These are phyloP conservation scores for Chrysolophus pictus DNA, from an alignment of 2,797 vertebrate species.

Conservation along the genomic window DNA sequence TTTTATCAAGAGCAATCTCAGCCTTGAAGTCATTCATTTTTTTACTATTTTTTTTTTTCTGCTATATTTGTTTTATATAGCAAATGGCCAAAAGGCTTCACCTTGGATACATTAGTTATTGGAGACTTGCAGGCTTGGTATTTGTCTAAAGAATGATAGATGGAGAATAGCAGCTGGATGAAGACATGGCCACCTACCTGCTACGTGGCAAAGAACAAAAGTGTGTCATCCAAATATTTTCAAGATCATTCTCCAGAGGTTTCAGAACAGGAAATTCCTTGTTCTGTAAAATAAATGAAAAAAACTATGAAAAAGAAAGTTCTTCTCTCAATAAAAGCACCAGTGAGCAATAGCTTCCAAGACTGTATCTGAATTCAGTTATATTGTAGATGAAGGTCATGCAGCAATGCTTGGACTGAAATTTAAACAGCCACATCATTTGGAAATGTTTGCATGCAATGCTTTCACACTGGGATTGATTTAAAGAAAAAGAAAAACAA, in stretches of 20 bases:
- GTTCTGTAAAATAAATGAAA: neutral
- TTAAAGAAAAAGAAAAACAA: neutral
- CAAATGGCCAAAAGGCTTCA: neutral
- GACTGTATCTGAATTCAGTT: neutral
- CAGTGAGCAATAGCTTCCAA: neutral
- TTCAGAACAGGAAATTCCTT: neutral
- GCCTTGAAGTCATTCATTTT: neutral
- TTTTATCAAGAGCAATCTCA: neutral
- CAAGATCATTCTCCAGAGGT: neutral
- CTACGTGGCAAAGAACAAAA: neutral
- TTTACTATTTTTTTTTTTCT: neutral
- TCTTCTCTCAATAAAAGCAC: neutral
- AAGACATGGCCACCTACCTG: neutral
- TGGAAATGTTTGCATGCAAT: neutral
- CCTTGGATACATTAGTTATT: neutral
- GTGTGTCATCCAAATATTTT: rapidly evolving
- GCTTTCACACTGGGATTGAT: neutral
- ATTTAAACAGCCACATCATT: neutral
- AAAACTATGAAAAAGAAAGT: neutral
- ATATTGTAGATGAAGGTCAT: neutral
- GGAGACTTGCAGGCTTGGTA: neutral
- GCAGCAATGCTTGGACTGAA: neutral
- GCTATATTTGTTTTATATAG: neutral
- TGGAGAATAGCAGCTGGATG: neutral
- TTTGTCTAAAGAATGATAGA: neutral